phyloP scores from a whole-genome alignment of 1,140 invertebrate species.

The Probaryconus sp. region DNA sequence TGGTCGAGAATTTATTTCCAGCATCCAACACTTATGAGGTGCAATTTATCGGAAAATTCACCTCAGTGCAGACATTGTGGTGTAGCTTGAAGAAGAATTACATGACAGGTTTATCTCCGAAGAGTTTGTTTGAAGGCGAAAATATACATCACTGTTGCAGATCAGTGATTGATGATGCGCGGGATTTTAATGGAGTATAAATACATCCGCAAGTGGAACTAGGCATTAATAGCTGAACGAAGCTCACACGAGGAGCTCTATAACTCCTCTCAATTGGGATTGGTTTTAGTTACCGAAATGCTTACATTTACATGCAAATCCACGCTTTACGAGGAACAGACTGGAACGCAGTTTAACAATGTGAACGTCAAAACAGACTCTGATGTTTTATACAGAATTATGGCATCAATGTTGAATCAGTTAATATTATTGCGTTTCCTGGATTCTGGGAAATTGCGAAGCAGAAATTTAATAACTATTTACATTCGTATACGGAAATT shows the following conservation, averaged over 20 bases:
- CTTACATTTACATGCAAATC: slow-evolving; percentile 32
- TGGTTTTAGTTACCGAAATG: slow-evolving; percentile 34
- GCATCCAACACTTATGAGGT: no score
- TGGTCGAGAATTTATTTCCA: no score
- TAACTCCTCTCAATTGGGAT: slow-evolving; percentile 22
- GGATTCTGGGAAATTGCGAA: no score
- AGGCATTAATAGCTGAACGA: slow-evolving; percentile 22
- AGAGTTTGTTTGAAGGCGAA: no score
- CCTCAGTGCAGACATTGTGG: no score
- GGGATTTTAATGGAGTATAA: slow-evolving; percentile 19
- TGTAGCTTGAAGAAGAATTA: no score
- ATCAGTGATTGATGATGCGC: slow-evolving; percentile 11
- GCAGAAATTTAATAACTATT: no score
- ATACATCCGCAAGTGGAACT: neutral
- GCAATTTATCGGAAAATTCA: no score
- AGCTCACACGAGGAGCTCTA: slow-evolving; percentile 26
- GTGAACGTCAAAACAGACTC: slow-evolving; percentile 4
- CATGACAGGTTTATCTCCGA: no score
- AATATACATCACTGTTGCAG: neutral
- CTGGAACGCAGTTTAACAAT: slow-evolving; percentile 23
- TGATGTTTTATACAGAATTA: slow-evolving; percentile 10
- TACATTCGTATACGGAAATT: no score
- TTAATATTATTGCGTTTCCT: neutral
- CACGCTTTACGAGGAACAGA: slow-evolving; percentile 6
- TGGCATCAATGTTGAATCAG: neutral